Evolutionary conservation across 2,797 vertebrate species (phyloP), one percentile per base, ranked within the genome.

Genomic region (Typhlichthys eigenmanni): DNA sequence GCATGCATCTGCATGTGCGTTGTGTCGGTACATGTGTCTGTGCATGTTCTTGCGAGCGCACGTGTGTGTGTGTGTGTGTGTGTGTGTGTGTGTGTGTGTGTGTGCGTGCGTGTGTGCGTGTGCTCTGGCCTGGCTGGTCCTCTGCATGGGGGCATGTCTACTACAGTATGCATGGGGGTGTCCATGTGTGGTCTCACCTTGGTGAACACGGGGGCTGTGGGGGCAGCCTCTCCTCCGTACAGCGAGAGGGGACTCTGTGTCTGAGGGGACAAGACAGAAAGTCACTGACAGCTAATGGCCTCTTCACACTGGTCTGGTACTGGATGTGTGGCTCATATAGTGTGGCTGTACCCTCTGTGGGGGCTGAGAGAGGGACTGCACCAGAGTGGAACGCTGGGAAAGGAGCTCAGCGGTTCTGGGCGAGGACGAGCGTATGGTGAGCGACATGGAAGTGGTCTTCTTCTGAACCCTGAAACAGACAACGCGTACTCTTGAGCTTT

Each of bases 381-480:
- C 95, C 82, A 99, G 90, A 38, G 95, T 92, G 52, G 95, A 95
- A 63, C 90, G 90, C 43, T 75, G 91, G 57, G 92, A 83, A 10
- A 75, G 81, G 52, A 91, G 92, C 57, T 96, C 92, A 1, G 93
- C 81, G 68, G 92, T 92, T 86, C 95, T 96, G 32, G 96, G 96
- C 13, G 95, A 93, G 24, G 95, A 92, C 0, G 96, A 93, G 58
- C 95, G 96, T 81, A 98, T 98, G 6, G 96, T 98, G 82, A 99
- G 85, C 52, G 96, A 98, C 87, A 99, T 94, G 0, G 97, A 98
- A 14, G 95, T 94, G 1, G 91, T 96, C 92, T 98, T 99, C 92
- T 96, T 99, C 76, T 98, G 95, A 58, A 90, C 90, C 81, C 97
- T 98, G 73, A 62, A 81, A 80, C 63, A 53, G 74, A 13, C 13